Evolutionary conservation across 1,140 invertebrate species (phyloP).

Genomic region (Diabrotica virgifera): DNA sequence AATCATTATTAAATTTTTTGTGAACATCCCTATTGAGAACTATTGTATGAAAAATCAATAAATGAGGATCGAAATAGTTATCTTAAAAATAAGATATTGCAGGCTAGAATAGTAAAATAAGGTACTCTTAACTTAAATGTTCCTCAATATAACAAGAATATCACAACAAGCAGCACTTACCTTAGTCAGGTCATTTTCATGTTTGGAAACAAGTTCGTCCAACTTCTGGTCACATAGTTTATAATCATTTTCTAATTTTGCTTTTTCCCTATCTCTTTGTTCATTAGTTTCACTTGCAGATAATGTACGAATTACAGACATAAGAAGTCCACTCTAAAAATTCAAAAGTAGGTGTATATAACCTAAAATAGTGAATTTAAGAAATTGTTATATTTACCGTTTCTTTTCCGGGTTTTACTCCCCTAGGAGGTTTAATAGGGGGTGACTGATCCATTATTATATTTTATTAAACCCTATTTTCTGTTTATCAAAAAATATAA

Average conservation of each 20-base stretch:
- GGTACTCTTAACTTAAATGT: too few relatives aligned
- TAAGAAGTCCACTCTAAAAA: constrained; percentile 80
- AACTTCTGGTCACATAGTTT: constrained; percentile 85
- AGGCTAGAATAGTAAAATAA: too few relatives aligned
- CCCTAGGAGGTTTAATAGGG: constrained; percentile 75
- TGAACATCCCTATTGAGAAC: too few relatives aligned
- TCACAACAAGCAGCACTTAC: constrained; percentile 51
- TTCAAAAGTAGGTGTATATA: constrained; percentile 19
- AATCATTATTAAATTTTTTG: too few relatives aligned
- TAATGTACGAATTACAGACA: constrained; percentile 87
- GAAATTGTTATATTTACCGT: constrained; percentile 56
- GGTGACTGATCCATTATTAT: constrained; percentile 48
- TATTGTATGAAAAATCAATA: too few relatives aligned
- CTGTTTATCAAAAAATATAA: background rate
- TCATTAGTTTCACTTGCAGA: constrained; percentile 92
- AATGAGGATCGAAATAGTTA: too few relatives aligned
- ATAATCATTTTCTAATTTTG: constrained; percentile 89
- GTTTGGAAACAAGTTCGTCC: constrained; percentile 82
- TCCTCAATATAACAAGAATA: constrained; percentile 7
- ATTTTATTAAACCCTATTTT: constrained; percentile 6
- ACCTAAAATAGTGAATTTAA: constrained; percentile 2
- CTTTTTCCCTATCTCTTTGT: constrained; percentile 90
- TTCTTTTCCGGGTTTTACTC: constrained; percentile 78
- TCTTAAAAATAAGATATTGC: too few relatives aligned
- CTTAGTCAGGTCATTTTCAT: constrained; percentile 84